Base-by-base conservation (phyloP, 2,888 invertebrate genomes). In the Cabera pusaria region DNA sequence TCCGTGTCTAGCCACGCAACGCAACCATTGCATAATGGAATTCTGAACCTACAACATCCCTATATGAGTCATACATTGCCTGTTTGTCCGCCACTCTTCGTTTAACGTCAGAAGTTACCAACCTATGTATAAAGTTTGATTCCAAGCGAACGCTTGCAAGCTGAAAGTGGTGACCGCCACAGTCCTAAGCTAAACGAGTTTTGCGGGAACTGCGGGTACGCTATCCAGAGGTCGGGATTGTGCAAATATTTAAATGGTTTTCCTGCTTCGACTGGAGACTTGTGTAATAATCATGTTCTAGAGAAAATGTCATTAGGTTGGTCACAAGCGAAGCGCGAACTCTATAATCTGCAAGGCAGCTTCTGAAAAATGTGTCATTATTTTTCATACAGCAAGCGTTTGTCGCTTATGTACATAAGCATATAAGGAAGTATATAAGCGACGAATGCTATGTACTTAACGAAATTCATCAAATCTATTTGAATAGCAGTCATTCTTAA, bases 1-100 rank as follows among this genome's bases (percentile, higher is more conserved):
- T 86, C 86, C 86, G 84, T 67, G 73, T 85, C 71, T 67, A 56
- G 70, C 72, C 77, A 82, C 77, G 79, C 77, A 77, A 82, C 77
- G 79, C 77, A 77, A 80, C 59, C 24, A 59, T 84, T 84, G 68
- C 78, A 67, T 78, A 78, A 84, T 62, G 45, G 40, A 49, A 51
- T 58, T 10, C 26, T 28, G 8, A 5, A 20, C 4, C 14, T 14
- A 22, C 22, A 22, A 19, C 11, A 1, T 27, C 21, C 28, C 52
- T 56, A 51, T 54, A 14, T 42, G 53, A 23, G 11, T 20, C 39
- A 26, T 33, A 19, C 46, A 53, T 42, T 49, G 40, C 42, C 2
- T 17, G 14, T 11, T 23, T 31, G n/a, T 6, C 22, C 14, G 6
- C 16, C 10, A 23, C 6, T 3, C 6, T 21, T 10, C 6, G 16